Evolutionary conservation across 2,797 vertebrate genomes (phyloP), one percentile per base, ranked within the genome.

Genomic region (Chiropotes sagulatus): DNA sequence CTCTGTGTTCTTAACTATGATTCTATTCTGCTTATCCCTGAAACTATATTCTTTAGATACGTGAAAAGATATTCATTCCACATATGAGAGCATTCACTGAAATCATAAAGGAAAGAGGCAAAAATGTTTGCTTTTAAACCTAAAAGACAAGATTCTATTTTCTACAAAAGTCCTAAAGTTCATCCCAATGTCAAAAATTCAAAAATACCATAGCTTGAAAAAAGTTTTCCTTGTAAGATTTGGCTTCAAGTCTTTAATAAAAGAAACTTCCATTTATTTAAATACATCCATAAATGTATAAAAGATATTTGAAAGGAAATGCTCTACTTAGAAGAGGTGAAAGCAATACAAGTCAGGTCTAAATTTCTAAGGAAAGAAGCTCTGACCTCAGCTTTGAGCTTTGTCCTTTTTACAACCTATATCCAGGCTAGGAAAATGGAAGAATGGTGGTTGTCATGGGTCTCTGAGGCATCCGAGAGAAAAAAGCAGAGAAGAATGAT

Each of bases 51-150:
- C 70, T 70, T 54, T 26, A 57, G 15, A 76, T 90, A 76, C 22
- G 57, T 41, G n/a, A 84, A 87, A 83, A 39, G 36, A 80, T 7
- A 67, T 75, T 36, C 58, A 93, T 48, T 83, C 41, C 83, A 75
- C 11, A 54, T 44, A 50, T 7, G 22, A 91, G 11, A 91, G 85
- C 28, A 57, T 57, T 90, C n/a, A 81, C 0, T 88, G 46, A 94
- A 79, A 93, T 61, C 39, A 94, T 17, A 70, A 96, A 79, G 11
- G 17, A 44, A 93, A 85, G 41, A 46, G 76, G 39, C 61, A 91
- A 93, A 93, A 93, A 83, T 75, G 57, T n/a, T 76, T 93, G 46
- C 48, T 90, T 96, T 75, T 78, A 76, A 96, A 85, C 28, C 36
- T 54, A 58, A 70, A 86, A 92, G 76, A 70, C n/a, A 86, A 92